Percentiles rank a stretch among this genome's conserved stretches.
Conservation (phyloP, 2,113 vertebrate species). For the Hymenochirus boettgeri region DNA sequence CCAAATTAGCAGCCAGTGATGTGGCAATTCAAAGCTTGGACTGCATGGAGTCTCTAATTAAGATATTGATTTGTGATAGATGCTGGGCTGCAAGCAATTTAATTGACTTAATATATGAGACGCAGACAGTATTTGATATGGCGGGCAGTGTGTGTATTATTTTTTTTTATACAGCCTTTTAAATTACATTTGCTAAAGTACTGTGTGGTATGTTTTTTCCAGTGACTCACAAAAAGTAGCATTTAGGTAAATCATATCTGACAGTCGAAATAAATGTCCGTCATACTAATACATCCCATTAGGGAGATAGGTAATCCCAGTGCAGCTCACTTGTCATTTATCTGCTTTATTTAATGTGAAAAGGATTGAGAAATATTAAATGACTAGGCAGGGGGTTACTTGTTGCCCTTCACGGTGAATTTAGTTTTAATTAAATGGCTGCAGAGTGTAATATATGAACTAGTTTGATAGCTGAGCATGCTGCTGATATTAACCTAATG, state of each 20-base stretch:
- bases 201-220: background rate
- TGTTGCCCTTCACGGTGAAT: conserved; percentile 44
- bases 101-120: conserved; percentile 43
- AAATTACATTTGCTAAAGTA: conserved; percentile 18
- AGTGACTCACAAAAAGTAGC: conserved; percentile 16
- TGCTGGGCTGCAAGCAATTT: conserved; percentile 34
- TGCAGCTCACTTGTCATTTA: conserved; percentile 38
- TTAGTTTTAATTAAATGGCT: conserved; percentile 39
- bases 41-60: background rate
- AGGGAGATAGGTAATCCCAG: conserved; percentile 48
- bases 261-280: conserved; percentile 43
- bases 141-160: conserved; percentile 25
- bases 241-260: conserved; percentile 46
- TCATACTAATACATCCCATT: conserved; percentile 41
- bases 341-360: conserved; percentile 42
- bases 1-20: background rate
- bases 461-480: background rate
- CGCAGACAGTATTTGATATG: conserved; percentile 34
- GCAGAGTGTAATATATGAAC: background rate
- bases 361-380: conserved; percentile 14
- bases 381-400: conserved; percentile 15
- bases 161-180: conserved; percentile 22
- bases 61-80: conserved; percentile 43
- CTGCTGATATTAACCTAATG: conserved; percentile 16
- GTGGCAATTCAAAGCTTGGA: background rate